Conservation (phyloP, 2,888 invertebrate species). For the Nephrotoma appendiculata region DNA sequence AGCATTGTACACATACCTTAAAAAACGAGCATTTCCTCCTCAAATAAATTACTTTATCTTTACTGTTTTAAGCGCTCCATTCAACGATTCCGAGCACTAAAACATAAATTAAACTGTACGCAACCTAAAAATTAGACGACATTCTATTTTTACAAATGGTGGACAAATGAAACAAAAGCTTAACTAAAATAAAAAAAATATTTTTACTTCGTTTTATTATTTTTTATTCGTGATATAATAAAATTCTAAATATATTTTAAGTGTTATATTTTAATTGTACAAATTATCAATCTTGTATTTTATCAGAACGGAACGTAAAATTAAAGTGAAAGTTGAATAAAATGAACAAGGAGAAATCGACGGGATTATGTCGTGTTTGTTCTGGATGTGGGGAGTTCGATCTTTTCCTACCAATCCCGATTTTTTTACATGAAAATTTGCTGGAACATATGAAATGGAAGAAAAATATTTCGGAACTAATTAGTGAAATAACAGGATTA, state of each 20-base stretch:
- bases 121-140: not conserved
- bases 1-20: too few relatives aligned
- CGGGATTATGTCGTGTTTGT: constrained; percentile 25
- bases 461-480: constrained; percentile 23
- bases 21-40: not conserved
- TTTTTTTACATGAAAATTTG: constrained; percentile 26
- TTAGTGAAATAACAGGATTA: constrained; percentile 29
- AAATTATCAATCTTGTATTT: not conserved
- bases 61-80: not conserved
- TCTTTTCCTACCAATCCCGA: constrained; percentile 28
- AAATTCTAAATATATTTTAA: not conserved
- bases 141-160: not conserved
- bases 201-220: not conserved
- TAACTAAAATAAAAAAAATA: not conserved
- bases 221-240: not conserved
- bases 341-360: not conserved
- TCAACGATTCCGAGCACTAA: not conserved
- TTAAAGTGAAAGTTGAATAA: not conserved
- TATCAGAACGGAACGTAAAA: not conserved
- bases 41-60: not conserved
- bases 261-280: not conserved
- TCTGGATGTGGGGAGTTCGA: constrained; percentile 28
- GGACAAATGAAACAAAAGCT: not conserved
- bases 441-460: constrained; percentile 29
- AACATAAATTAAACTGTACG: not conserved